Evolutionary conservation across 1,140 invertebrate species (phyloP), one percentile per base, ranked within the genome.

Genomic region (Proctacanthus coquilletti): DNA sequence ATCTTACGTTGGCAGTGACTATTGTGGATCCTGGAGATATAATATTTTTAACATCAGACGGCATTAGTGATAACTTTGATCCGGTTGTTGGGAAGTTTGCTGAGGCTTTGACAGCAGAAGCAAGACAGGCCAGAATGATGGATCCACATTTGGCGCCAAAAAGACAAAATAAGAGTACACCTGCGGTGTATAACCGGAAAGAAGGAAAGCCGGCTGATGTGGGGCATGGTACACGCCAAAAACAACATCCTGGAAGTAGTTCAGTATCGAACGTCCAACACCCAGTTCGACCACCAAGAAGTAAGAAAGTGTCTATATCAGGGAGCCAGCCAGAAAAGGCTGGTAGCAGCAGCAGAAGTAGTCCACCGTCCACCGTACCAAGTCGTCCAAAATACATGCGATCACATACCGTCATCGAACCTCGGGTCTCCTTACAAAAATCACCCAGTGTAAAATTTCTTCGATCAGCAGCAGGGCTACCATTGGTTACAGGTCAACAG

Each of bases 21-120:
- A 75, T 86, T 42, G 70, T 85, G 15, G 80, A 87, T 35, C 59
- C 69, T 23, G 84, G 81, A 8, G 89, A 93, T 56, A 77, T 92
- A 44, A 80, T 94, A 21, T 87, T 91, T 54, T 67, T 94, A 10
- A 88, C 86, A 2, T 85, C 81, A 13, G 88, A 93, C 56, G 88
- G 88, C n/a, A 75, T 93, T 18, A 87, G 84, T 9, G 88, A 93
- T 52, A 93, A 93, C 56, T 89, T 92, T 59, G 88, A 93, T 65
- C 89, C 88, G 2, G 87, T 92, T 29, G 88, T 93, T 39, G 88
- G 87, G 5, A 88, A 88, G 63, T 87, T 93, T 57, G 84, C 84
- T n/a, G 64, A 53, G 30, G 46, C 49, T 17, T 51, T 51, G 48
- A 57, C 53, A 0, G 50, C 58, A 1, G 51, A 60, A 38, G 51